Evolutionary conservation across 2,797 vertebrate genomes (phyloP).

Genomic region (Tokudaia muenninki): DNA sequence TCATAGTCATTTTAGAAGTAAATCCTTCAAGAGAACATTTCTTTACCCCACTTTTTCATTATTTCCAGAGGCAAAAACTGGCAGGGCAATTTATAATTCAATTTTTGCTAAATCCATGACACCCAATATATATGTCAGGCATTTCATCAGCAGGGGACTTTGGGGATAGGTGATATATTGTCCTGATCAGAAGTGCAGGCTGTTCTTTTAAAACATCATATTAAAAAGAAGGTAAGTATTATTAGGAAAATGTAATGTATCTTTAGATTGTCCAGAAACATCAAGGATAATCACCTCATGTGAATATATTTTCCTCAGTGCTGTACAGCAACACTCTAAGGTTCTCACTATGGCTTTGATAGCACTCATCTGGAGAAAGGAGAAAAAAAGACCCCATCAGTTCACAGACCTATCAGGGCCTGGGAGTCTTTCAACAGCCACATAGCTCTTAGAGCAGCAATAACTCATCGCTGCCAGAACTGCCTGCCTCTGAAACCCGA

Average conservation of each 20-base stretch:
- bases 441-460: conserved; percentile 79
- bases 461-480: conserved; percentile 87
- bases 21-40: conserved; percentile 90
- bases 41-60: conserved; percentile 91
- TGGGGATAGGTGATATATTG: conserved; percentile 94
- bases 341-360: conserved; percentile 86
- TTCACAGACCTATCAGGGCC: conserved; percentile 78
- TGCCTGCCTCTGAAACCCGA: conserved; percentile 84
- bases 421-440: conserved; percentile 88
- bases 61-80: conserved; percentile 93
- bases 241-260: conserved; percentile 90
- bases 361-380: conserved; percentile 85
- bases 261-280: conserved; percentile 90
- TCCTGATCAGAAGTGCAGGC: conserved; percentile 92
- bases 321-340: conserved; percentile 85
- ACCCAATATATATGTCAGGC: conserved; percentile 99
- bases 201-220: conserved; percentile 91
- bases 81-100: conserved; percentile 95
- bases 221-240: conserved; percentile 89
- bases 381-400: conserved; percentile 65
- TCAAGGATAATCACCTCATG: conserved; percentile 88
- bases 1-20: conserved; percentile 88
- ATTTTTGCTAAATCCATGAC: conserved; percentile 96
- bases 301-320: conserved; percentile 86
- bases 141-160: conserved; percentile 94